A percentile compares a stretch with the other conserved stretches of the same genome.
These are phyloP conservation scores for Brassicogethes aeneus DNA, from an alignment of 2,888 invertebrate species.

Conservation along the genomic window DNA sequence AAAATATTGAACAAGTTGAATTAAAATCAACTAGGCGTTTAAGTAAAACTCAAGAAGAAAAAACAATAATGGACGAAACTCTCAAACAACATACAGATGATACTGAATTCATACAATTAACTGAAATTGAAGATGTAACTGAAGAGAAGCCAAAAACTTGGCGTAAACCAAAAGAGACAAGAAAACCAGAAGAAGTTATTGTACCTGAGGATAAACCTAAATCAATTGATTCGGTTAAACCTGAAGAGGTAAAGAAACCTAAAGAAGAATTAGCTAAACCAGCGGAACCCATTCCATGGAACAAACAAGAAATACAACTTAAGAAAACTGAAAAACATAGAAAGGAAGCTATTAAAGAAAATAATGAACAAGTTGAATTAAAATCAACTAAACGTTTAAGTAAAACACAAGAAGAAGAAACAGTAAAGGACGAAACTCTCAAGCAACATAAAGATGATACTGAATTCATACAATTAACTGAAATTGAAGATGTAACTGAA, in stretches of 20 bases:
- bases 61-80: conserved; percentile 5
- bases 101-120: conserved; percentile 38
- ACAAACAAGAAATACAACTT: conserved; percentile 22
- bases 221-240: too few relatives aligned
- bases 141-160: conserved; percentile 23
- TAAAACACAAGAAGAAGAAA: neutral
- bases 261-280: conserved; percentile 5
- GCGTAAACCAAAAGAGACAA: conserved; percentile 16
- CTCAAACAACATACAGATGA: conserved; percentile 6
- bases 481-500: conserved; percentile 11
- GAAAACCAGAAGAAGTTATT: conserved; percentile 8
- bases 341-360: conserved; percentile 36
- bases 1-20: conserved; percentile 36
- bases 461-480: conserved; percentile 6
- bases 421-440: neutral
- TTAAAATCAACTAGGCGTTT: conserved; percentile 46
- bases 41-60: conserved; percentile 8
- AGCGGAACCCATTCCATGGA: conserved; percentile 5
- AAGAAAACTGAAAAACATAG: conserved; percentile 38
- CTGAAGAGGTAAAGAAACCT: too few relatives aligned
- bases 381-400: neutral
- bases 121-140: conserved; percentile 43
- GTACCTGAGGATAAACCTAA: conserved; percentile 11
- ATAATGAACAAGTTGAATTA: conserved; percentile 13
- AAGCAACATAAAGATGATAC: conserved; percentile 30